phyloP scores from a whole-genome alignment of 2,797 vertebrate genomes.

The Sebastes kiyomatsui region DNA sequence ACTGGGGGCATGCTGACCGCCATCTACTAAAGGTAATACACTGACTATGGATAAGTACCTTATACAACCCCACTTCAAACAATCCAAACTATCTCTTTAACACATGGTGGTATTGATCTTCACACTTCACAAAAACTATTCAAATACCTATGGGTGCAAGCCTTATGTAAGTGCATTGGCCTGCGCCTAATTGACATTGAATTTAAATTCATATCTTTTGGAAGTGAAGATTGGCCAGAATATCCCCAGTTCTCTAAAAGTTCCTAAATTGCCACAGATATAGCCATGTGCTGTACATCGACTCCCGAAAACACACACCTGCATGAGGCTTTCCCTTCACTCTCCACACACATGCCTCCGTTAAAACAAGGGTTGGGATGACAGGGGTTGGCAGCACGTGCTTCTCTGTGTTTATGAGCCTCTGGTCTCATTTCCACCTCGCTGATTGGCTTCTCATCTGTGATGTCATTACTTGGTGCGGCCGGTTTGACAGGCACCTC shows the following conservation, averaged over 20 bases:
- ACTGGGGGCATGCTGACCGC: no score
- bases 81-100: no score
- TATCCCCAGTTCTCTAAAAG: background rate
- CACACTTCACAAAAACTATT: no score
- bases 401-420: conserved; percentile 53
- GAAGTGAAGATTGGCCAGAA: background rate
- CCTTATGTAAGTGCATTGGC: background rate
- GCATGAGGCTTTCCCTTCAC: conserved; percentile 83
- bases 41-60: no score
- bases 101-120: no score
- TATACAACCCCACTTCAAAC: no score
- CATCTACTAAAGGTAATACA: no score
- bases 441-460: conserved; percentile 48
- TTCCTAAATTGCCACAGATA: background rate
- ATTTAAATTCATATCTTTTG: background rate
- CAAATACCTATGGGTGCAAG: background rate
- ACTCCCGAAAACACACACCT: conserved; percentile 75
- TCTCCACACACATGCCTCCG: conserved; percentile 84
- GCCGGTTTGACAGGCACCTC: conserved; percentile 77
- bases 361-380: conserved; percentile 87
- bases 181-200: background rate
- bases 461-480: background rate
- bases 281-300: background rate
- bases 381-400: conserved; percentile 71
- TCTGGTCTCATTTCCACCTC: conserved; percentile 27